These are phyloP conservation scores for Drosophila pruinosa DNA, from an alignment of 1,140 invertebrate species.

Conservation along the genomic window DNA sequence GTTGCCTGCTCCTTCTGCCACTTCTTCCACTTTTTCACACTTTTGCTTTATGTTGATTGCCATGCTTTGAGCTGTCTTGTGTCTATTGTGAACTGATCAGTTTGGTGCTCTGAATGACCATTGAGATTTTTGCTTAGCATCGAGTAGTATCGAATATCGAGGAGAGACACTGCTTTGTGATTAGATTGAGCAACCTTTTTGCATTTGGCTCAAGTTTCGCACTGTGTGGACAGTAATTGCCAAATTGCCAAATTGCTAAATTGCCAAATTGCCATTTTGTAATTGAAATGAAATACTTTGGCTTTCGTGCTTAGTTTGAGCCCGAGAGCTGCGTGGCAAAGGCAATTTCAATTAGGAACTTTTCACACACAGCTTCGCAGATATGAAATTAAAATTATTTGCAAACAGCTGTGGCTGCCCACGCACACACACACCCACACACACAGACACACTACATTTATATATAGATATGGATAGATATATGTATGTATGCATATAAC, in stretches of 20 bases:
- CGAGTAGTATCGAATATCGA: conserved; percentile 12
- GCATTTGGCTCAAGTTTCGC: conserved; percentile 32
- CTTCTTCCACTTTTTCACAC: neutral
- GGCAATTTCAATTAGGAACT: conserved; percentile 72
- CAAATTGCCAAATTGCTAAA: conserved; percentile 23
- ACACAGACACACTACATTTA: conserved; percentile 15
- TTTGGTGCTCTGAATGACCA: conserved; percentile 9
- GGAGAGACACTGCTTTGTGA: conserved; percentile 7
- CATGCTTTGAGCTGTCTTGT: conserved; percentile 10
- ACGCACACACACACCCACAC: neutral
- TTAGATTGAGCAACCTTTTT: conserved; percentile 10
- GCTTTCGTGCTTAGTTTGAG: conserved; percentile 21
- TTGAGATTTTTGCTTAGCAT: conserved; percentile 15
- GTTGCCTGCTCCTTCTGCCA: conserved; percentile 27
- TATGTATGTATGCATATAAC: neutral
- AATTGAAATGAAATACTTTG: conserved; percentile 76
- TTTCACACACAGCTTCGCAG: conserved; percentile 44
- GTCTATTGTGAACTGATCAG: neutral
- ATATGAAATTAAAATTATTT: conserved; percentile 78
- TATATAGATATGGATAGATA: conserved; percentile 9
- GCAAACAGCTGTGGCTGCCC: conserved; percentile 60
- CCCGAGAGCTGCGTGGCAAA: conserved; percentile 4
- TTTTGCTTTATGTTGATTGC: conserved; percentile 78
- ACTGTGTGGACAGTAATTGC: conserved; percentile 18
- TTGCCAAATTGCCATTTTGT: conserved; percentile 42